A percentile compares a stretch with the other conserved stretches of the same genome.
Conservation (phyloP, 2,113 vertebrate genomes). For the Genyomyrus donnyi region DNA sequence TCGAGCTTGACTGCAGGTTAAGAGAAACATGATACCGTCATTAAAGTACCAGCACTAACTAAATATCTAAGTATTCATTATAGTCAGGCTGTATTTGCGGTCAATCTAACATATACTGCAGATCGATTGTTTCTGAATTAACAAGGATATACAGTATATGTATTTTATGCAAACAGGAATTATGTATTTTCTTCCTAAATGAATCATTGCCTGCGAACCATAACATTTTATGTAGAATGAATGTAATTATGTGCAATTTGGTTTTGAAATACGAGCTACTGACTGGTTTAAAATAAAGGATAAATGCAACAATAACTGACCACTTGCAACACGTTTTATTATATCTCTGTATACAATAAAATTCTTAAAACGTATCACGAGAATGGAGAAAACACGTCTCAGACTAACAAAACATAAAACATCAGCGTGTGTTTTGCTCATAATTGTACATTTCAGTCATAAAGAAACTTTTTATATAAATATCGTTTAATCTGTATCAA, state of each 20-base stretch:
- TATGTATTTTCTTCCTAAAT: not conserved
- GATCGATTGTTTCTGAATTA: not conserved
- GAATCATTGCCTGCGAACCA: not conserved
- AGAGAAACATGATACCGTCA: not conserved
- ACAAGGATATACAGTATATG: not conserved
- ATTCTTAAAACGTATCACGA: constrained; percentile 91
- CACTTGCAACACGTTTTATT: constrained; percentile 99
- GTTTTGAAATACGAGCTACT: not conserved
- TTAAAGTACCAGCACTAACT: not conserved
- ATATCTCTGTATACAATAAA: constrained; percentile 98
- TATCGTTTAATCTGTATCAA: constrained; percentile 99
- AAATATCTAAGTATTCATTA: not conserved
- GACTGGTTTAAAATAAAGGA: not conserved
- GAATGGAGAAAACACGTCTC: constrained; percentile 95
- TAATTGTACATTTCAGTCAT: constrained; percentile 99
- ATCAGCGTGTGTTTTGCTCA: constrained; percentile 84
- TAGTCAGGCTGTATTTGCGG: not conserved
- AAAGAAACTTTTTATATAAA: constrained; percentile 99
- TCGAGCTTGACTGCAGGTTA: not conserved
- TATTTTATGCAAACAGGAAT: not conserved
- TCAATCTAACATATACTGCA: not conserved
- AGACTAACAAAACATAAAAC: constrained; percentile 96
- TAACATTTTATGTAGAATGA: not conserved
- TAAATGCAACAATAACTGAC: constrained; percentile 27
- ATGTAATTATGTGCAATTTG: not conserved